Base-by-base conservation (phyloP, 2,797 vertebrate species). In the Malacoraja senta region DNA sequence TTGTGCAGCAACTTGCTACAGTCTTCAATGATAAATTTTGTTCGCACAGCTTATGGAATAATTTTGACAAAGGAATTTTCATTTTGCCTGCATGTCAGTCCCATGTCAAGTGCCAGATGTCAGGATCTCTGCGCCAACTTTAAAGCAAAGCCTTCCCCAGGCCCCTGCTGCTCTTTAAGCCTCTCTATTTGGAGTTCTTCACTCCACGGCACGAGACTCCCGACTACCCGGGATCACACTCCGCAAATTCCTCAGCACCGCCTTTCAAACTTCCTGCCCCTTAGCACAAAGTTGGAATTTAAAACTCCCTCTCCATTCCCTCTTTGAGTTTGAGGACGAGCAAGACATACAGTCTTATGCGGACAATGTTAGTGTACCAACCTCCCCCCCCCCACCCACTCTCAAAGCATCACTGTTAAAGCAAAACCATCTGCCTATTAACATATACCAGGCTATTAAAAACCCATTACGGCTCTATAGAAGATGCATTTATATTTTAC, bases 31-130 rank as follows among this genome's bases (percentile, higher is more conserved):
- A 92, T 92, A 76, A 92, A 76, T 76, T 53, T 58, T 92, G 71
- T 92, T 92, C 90, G 8, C 90, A 58, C 90, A 29, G 71, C 68
- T 74, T 58, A 53, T 53, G 90, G 90, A 92, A 76, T 92, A 76
- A 92, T 92, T 76, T 91, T 24, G 7, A 92, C 38, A 76, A 92
- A 92, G 90, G 90, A 92, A 92, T 92, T 72, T 53, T 92, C 90
- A 92, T 92, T 92, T 92, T 8, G 90, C 61, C 71, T 76, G 68
- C 90, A 76, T 74, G 90, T 92, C 90, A 92, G 90, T 92, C 76
- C 76, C 72, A 71, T 92, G 90, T 92, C 90, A 92, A 38, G 74
- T 92, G 90, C 90, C 90, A 92, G 90, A 92, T 92, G 90, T 91
- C 88, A 71, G 88, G 63, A 19, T 71, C 63, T 53, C 88, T 91